Conservation (phyloP, 2,113 vertebrate genomes). For the Cottus gobio region DNA sequence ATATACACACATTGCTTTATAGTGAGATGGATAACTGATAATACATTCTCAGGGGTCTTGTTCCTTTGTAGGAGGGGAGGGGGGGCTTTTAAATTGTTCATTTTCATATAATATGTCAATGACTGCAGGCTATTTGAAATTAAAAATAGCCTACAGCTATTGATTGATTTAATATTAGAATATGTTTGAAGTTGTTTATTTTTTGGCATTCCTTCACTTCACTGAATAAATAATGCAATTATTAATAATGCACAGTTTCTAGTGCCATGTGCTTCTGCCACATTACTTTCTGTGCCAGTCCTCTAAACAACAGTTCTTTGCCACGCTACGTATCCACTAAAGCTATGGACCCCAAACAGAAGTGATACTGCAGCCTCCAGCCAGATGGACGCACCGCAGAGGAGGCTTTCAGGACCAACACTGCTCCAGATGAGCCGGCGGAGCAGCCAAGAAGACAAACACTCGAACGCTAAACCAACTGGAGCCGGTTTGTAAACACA, state of each 20-base stretch:
- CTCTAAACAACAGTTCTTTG: conserved; percentile 28
- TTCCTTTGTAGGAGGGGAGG: neutral
- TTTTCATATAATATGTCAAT: neutral
- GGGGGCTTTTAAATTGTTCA: neutral
- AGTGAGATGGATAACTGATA: too few relatives aligned
- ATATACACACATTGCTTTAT: too few relatives aligned
- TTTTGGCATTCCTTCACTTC: neutral
- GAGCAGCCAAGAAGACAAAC: conserved; percentile 50
- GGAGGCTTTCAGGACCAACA: conserved; percentile 49
- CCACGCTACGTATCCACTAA: conserved; percentile 21
- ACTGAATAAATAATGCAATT: neutral
- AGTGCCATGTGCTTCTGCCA: neutral
- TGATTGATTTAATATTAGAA: neutral
- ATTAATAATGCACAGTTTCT: neutral
- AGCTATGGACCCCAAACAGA: conserved; percentile 33
- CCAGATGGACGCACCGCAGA: conserved; percentile 54
- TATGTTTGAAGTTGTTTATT: neutral
- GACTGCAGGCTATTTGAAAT: neutral
- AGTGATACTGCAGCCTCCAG: conserved; percentile 40
- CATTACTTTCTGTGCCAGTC: conserved; percentile 8
- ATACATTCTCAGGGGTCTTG: too few relatives aligned
- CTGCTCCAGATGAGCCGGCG: conserved; percentile 34
- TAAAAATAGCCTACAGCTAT: neutral
- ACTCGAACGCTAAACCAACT: conserved; percentile 9
- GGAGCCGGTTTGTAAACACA: conserved; percentile 39